Evolutionary conservation across 2,797 vertebrate species (phyloP).

Genomic region (Falco columbarius): DNA sequence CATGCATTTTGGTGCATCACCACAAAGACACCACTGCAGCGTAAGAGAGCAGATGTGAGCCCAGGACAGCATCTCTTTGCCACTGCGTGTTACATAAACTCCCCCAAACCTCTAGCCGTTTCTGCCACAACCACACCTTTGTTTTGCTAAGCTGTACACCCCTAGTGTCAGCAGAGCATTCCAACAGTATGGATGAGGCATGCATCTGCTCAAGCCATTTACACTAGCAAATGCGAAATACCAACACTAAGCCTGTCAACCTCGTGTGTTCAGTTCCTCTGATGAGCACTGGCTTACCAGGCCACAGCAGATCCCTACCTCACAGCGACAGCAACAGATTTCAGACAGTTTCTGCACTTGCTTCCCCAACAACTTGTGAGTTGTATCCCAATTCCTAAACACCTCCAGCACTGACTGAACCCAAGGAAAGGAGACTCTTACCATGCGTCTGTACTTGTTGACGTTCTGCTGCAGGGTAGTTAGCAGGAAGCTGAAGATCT

Average conservation of each 20-base stretch:
- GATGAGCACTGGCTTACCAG: not conserved
- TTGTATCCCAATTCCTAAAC: not conserved
- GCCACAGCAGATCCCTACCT: not conserved
- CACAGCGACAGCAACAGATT: not conserved
- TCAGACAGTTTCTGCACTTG: not conserved
- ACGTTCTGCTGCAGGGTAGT: slow-evolving; percentile 88
- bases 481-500: slow-evolving; percentile 92
- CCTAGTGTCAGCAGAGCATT: not conserved
- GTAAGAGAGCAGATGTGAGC: fast-evolving
- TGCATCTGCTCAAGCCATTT: fast-evolving
- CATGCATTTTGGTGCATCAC: not conserved
- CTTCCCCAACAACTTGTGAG: not conserved
- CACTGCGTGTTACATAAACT: not conserved
- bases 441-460: slow-evolving; percentile 87
- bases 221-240: not conserved
- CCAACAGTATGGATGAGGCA: not conserved
- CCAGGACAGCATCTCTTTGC: not conserved
- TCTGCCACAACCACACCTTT: not conserved
- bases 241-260: not conserved
- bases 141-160: not conserved
- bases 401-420: not conserved
- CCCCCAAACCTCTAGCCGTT: not conserved
- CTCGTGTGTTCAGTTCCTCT: not conserved
- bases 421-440: slow-evolving; percentile 62
- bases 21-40: not conserved